A percentile compares a stretch with the other conserved stretches of the same genome.
Conservation (phyloP, 35 echinoderm and acorn worm genomes). For the Patiria miniata region DNA sequence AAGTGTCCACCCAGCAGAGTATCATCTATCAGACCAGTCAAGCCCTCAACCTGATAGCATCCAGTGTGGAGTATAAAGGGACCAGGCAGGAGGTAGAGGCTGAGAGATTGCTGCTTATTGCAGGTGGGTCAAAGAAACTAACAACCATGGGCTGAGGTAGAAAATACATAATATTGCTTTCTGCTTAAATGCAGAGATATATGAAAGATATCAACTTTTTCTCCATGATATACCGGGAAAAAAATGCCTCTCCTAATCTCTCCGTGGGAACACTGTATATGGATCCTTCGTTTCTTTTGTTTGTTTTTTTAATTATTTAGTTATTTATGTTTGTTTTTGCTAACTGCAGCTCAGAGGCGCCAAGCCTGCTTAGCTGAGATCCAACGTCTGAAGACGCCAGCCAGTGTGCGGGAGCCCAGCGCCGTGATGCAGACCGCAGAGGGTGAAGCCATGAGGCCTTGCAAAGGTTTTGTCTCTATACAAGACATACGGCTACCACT, state of each 20-base stretch:
- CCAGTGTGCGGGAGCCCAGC: neutral
- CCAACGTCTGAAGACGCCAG: constrained; percentile 83
- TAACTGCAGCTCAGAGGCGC: constrained; percentile 78
- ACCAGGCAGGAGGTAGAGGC: constrained; percentile 93
- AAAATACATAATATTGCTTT: too few species aligned
- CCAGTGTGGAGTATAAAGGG: constrained; percentile 69
- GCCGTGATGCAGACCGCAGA: constrained; percentile 54
- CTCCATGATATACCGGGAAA: too few species aligned
- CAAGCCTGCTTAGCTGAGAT: constrained; percentile 94
- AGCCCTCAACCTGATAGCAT: constrained; percentile 82
- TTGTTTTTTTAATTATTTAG: too few species aligned
- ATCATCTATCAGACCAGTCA: constrained; percentile 99
- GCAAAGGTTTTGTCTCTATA: constrained; percentile 71
- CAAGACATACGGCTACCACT: constrained; percentile 85
- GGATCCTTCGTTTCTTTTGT: too few species aligned
- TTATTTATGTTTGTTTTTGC: too few species aligned
- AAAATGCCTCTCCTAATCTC: too few species aligned
- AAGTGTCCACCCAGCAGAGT: constrained; percentile 89
- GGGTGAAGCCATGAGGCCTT: constrained; percentile 61
- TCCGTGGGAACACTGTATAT: too few species aligned
- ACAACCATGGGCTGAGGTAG: too few species aligned
- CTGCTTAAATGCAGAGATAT: too few species aligned
- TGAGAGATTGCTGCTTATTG: constrained; percentile 90
- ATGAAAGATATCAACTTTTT: too few species aligned
- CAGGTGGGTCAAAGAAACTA: constrained; percentile 53